Base-by-base conservation (phyloP, 2,113 vertebrate species). In the Gymnarchus niloticus region DNA sequence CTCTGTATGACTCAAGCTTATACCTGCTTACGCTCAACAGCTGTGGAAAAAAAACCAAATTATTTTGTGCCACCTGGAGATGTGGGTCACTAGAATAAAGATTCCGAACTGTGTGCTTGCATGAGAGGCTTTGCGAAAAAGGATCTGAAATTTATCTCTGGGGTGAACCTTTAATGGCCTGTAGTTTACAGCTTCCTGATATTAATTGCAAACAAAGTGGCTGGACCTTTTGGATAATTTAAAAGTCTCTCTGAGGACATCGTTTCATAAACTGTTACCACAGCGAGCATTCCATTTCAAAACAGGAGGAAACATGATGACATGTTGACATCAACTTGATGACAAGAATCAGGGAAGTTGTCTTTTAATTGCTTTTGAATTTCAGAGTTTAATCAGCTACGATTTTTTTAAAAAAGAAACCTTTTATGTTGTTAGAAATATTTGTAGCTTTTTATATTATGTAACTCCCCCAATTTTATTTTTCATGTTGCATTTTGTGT, bases 101-200 rank as follows among this genome's bases (percentile, higher is more conserved):
- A 28, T 65, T 65, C 59, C 33, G 8, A 37, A 14, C 61, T 69
- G 28, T 69, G 65, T 73, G 41, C 19, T 73, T 73, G 65, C 28
- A 73, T 41, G 65, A 73, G 19, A n/a, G n/a, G n/a, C n/a, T n/a
- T n/a, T n/a, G n/a, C n/a, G n/a, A n/a, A n/a, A n/a, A n/a, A n/a
- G 19, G 65, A 41, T 73, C 65, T 33, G 46, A 48, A 78, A 78
- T 46, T 78, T 23, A 78, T 44, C 76, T 78, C 76, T 78, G 76
- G 21, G 76, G 41, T 78, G 76, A 78, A 46, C 8, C 6, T n/a
- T 1, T 78, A 78, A 78, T 78, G 8, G 76, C 44, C 76, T 78
- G 2, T 44, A 78, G 46, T 78, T 1, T 78, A 6, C 44, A 44
- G 21, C 76, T 78, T 78, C 76, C 76, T 78, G 76, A 78, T 78